These are phyloP conservation scores for Cydia fagiglandana DNA, from an alignment of 1,140 invertebrate species.

Conservation along the genomic window DNA sequence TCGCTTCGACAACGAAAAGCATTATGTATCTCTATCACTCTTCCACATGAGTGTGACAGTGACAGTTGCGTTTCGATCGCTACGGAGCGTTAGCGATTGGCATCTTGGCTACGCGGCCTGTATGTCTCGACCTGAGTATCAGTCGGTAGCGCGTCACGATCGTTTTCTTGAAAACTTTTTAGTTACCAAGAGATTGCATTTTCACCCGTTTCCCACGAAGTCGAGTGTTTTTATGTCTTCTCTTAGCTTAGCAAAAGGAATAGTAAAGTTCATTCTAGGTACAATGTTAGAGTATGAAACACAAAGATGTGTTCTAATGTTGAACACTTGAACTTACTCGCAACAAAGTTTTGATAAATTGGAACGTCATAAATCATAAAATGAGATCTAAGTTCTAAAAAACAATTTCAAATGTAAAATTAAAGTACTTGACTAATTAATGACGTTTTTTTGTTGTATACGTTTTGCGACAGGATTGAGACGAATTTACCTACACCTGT, in stretches of 20 bases:
- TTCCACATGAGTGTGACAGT: too few relatives aligned
- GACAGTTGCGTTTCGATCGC: too few relatives aligned
- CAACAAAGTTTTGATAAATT: neutral
- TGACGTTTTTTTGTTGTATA: too few relatives aligned
- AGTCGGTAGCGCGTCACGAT: slow-evolving; percentile 38
- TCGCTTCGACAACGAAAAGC: too few relatives aligned
- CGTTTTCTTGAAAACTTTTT: slow-evolving; percentile 52
- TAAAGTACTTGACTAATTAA: too few relatives aligned
- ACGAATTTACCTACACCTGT: too few relatives aligned
- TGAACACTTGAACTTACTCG: slow-evolving; percentile 33
- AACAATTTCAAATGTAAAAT: too few relatives aligned
- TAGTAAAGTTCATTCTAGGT: slow-evolving; percentile 40
- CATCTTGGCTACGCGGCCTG: too few relatives aligned
- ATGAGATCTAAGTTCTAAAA: neutral
- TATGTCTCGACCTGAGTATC: slow-evolving; percentile 34
- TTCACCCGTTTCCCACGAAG: slow-evolving; percentile 42
- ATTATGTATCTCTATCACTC: too few relatives aligned
- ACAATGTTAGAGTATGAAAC: slow-evolving; percentile 48
- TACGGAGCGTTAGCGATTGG: too few relatives aligned
- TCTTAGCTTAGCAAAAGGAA: slow-evolving; percentile 35
- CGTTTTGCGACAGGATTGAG: too few relatives aligned
- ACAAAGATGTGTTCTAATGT: slow-evolving; percentile 45
- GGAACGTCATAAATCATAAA: slow-evolving; percentile 15
- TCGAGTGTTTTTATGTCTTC: slow-evolving; percentile 43
- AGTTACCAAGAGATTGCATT: slow-evolving; percentile 54